Conservation (phyloP, 2,797 vertebrate species). For the Bryconaethiops microstoma region DNA sequence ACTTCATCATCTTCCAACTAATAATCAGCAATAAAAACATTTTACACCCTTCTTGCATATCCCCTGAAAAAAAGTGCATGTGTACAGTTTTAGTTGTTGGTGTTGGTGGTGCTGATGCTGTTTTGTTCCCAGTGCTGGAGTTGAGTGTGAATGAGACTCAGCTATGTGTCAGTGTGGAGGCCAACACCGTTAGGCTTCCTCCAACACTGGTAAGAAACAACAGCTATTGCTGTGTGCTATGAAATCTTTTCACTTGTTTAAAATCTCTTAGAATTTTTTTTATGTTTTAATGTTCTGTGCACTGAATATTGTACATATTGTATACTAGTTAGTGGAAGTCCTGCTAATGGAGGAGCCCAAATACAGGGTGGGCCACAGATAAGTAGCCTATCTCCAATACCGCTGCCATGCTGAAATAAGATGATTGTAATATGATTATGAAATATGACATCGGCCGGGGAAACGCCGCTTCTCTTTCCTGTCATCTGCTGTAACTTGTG, state of each 20-base stretch:
- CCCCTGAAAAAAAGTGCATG: background rate
- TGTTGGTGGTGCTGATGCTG: slow-evolving; percentile 67
- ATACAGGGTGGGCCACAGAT: no score
- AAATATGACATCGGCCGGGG: no score
- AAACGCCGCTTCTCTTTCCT: no score
- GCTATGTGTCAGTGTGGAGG: slow-evolving; percentile 83
- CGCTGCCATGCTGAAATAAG: no score
- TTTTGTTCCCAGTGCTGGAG: slow-evolving; percentile 79
- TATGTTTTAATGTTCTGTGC: background rate
- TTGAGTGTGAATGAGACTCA: slow-evolving; percentile 81
- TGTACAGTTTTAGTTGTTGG: background rate
- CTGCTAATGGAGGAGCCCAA: no score
- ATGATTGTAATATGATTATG: no score
- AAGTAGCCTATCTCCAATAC: no score
- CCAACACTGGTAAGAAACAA: slow-evolving; percentile 71
- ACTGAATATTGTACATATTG: no score
- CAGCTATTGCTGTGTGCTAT: background rate
- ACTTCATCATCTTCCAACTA: no score
- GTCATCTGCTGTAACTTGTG: no score
- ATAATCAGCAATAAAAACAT: background rate
- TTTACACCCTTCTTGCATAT: background rate
- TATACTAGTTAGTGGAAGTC: no score
- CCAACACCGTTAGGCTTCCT: slow-evolving; percentile 77
- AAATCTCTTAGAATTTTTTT: background rate
- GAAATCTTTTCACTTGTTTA: background rate